Evolutionary conservation across 1,140 invertebrate genomes (phyloP).

Genomic region (Drosophila nigromelanica): DNA sequence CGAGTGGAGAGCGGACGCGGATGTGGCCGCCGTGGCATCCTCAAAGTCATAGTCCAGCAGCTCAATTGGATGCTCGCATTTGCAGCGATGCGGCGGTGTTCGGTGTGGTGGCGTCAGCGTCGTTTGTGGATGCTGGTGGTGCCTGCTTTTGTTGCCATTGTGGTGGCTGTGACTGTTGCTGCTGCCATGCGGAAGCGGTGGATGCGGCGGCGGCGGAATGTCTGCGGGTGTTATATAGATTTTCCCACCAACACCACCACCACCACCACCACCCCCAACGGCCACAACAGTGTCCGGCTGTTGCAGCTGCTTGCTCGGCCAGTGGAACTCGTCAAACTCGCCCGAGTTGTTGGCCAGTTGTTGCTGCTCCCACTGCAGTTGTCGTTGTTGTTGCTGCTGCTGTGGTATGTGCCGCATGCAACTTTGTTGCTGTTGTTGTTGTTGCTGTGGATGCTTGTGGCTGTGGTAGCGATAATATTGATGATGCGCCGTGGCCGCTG

Average conservation of each 20-base stretch:
- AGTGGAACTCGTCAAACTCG: constrained; percentile 76
- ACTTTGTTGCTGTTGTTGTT: constrained; percentile 60
- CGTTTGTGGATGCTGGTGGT: constrained; percentile 41
- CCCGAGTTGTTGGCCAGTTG: constrained; percentile 67
- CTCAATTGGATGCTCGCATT: constrained; percentile 79
- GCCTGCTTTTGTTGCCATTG: constrained; percentile 44
- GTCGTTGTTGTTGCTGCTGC: constrained; percentile 50
- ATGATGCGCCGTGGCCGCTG: constrained; percentile 69
- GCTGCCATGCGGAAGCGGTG: constrained; percentile 53
- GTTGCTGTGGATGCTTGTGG: constrained; percentile 53
- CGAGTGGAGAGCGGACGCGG: constrained; percentile 31
- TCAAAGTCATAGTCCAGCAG: constrained; percentile 65
- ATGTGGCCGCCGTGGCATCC: constrained; percentile 57
- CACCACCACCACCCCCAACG: constrained; percentile 31
- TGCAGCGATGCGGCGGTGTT: constrained; percentile 70
- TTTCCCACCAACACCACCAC: constrained; percentile 51
- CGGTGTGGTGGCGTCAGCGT: constrained; percentile 52
- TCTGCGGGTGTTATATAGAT: constrained; percentile 81
- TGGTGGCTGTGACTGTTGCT: constrained; percentile 38
- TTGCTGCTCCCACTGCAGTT: constrained; percentile 51
- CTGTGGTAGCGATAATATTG: constrained; percentile 78
- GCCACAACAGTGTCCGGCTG: constrained; percentile 15
- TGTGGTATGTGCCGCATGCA: constrained; percentile 69
- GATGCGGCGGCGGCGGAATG: constrained; percentile 75
- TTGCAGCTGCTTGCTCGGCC: constrained; percentile 65